phyloP scores from a whole-genome alignment of 2,888 invertebrate species.

The Stenolophus ochropezus region DNA sequence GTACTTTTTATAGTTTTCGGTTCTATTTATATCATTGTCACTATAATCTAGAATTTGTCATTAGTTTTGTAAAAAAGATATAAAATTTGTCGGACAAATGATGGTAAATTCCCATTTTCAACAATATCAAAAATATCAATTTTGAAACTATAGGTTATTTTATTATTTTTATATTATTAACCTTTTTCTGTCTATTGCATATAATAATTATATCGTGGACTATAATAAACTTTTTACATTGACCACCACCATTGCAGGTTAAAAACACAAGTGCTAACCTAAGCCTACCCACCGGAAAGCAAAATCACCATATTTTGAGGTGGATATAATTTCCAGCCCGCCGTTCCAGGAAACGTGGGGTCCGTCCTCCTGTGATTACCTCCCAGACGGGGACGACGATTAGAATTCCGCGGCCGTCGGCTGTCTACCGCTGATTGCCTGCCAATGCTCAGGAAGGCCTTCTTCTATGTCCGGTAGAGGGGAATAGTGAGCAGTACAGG shows the following conservation, averaged over 20 bases:
- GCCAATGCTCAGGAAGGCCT: conserved; percentile 67
- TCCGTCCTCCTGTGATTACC: not conserved
- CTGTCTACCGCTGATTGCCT: conserved; percentile 73
- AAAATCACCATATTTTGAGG: not conserved
- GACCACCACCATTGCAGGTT: not conserved
- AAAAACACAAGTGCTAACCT: not conserved
- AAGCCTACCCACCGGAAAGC: not conserved
- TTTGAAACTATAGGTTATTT: not conserved
- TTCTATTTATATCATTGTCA: not conserved
- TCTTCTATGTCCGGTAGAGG: not conserved
- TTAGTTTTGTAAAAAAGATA: not conserved
- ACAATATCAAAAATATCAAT: not conserved
- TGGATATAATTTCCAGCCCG: not conserved
- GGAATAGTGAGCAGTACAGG: too few species aligned
- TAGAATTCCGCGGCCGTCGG: conserved; percentile 72
- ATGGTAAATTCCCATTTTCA: not conserved
- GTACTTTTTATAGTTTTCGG: too few species aligned
- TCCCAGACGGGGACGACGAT: conserved; percentile 62
- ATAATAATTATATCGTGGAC: not conserved
- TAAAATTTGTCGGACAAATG: not conserved
- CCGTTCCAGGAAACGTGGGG: not conserved
- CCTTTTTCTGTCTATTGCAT: too few species aligned
- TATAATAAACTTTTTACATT: not conserved
- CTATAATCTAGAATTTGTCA: not conserved
- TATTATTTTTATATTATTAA: not conserved